These are phyloP conservation scores for Batillaria attramentaria DNA, from an alignment of 1,140 invertebrate genomes.

Conservation along the genomic window DNA sequence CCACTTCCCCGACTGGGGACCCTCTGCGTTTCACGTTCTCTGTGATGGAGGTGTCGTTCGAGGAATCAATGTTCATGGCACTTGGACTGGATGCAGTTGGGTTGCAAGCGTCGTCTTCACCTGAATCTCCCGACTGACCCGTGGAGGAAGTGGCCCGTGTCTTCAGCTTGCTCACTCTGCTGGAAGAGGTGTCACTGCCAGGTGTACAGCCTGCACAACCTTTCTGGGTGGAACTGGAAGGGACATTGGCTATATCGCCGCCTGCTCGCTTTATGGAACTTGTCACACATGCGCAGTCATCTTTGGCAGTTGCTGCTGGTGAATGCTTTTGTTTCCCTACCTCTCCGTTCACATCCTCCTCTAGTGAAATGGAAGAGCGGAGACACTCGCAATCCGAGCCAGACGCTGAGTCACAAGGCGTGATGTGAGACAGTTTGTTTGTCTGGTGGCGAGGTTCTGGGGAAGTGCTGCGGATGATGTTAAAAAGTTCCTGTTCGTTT, in stretches of 20 bases:
- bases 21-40: slow-evolving; percentile 2
- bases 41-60: background rate
- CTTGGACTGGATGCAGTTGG: background rate
- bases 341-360: background rate
- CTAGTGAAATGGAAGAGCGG: background rate
- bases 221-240: slow-evolving; percentile 21
- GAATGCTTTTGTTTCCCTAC: background rate
- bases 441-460: background rate
- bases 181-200: background rate
- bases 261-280: slow-evolving; percentile 19
- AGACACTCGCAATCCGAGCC: slow-evolving; percentile 28
- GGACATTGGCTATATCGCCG: slow-evolving; percentile 10
- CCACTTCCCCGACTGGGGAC: background rate
- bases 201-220: background rate
- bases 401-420: slow-evolving; percentile 25
- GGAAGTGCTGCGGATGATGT: slow-evolving; percentile 35
- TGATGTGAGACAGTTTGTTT: slow-evolving; percentile 7
- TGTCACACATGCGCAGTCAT: slow-evolving; percentile 26
- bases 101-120: background rate
- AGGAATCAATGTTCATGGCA: slow-evolving; percentile 1
- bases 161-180: slow-evolving; percentile 13
- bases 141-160: slow-evolving; percentile 20
- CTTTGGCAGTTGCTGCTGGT: background rate
- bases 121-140: slow-evolving; percentile 7
- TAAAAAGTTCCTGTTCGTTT: slow-evolving; percentile 63